Base-by-base conservation (phyloP, 2,888 invertebrate genomes). In the Drosophila prostipennis region DNA sequence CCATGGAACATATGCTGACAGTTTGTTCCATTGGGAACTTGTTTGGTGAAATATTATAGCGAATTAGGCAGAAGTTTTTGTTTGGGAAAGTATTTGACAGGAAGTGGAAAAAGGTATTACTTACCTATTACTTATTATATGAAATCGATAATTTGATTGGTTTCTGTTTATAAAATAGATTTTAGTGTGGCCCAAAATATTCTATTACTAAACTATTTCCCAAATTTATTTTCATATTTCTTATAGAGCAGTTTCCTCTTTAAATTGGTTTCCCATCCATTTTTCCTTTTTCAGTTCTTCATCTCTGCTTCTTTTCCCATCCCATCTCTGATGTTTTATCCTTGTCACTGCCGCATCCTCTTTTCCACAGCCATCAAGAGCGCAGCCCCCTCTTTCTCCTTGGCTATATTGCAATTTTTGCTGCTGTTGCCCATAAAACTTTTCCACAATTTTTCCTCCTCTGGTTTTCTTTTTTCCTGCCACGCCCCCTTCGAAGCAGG, bases 351-450 rank as follows among this genome's bases (percentile, higher is more conserved):
- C 54, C 79, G 72, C 73, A 64, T 69, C 65, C 49, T 74, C 74
- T 53, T 60, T 63, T 55, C 59, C 80, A 82, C 53, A 77, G 78
- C 83, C 88, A 88, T 82, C 86, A 88, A 77, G 69, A 83, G 70
- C 78, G 76, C 54, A 42, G 11, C 40, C 54, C 43, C 51, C 52
- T 26, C 13, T n/a, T 32, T 53, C 59, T 63, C 60, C 56, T 56
- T 61, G 72, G 79, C 79, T 89, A 89, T 89, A 89, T 89, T 89
- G 83, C 83, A 84, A 89, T 88, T 84, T 84, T 85, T 84, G 89
- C 83, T 89, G 89, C 83, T 85, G 86, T 79, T 84, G 80, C 74
- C 89, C 84, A 84, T 84, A 84, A 89, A 84, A 84, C 86, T 84
- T 84, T 84, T 80, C 71, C 65, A 65, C 89, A 82, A 80, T 84